Evolutionary conservation across 2,888 invertebrate species (phyloP).

Genomic region (Rhyacophila evoluta): DNA sequence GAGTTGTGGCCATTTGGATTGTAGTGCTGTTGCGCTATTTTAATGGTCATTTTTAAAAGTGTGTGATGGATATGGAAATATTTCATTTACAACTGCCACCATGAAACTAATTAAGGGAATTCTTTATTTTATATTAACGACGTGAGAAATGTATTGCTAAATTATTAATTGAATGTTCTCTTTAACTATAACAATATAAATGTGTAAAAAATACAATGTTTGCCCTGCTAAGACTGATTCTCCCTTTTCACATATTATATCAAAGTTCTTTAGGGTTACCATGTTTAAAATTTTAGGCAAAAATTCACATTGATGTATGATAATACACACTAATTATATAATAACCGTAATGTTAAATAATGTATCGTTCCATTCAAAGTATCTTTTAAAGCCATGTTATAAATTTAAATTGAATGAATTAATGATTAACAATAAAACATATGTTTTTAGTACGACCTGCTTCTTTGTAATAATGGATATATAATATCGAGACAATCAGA

Average conservation of each 20-base stretch:
- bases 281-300: neutral
- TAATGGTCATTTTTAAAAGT: no score
- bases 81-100: no score
- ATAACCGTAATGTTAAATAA: neutral
- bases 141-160: no score
- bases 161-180: no score
- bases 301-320: neutral
- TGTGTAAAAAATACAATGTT: neutral
- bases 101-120: no score
- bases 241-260: slow-evolving; percentile 32
- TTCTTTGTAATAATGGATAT: no score
- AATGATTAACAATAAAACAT: neutral
- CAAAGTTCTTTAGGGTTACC: neutral
- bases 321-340: neutral
- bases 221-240: slow-evolving; percentile 46
- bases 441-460: neutral
- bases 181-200: no score
- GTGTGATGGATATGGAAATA: no score
- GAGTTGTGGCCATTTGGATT: no score
- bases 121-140: no score
- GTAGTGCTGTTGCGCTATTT: no score
- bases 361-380: neutral
- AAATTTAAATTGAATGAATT: neutral
- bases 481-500: neutral
- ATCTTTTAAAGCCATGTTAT: neutral